Evolutionary conservation across 2,888 invertebrate species (phyloP), one percentile per base, ranked within the genome.

Genomic region (Cataglyphis cursor): DNA sequence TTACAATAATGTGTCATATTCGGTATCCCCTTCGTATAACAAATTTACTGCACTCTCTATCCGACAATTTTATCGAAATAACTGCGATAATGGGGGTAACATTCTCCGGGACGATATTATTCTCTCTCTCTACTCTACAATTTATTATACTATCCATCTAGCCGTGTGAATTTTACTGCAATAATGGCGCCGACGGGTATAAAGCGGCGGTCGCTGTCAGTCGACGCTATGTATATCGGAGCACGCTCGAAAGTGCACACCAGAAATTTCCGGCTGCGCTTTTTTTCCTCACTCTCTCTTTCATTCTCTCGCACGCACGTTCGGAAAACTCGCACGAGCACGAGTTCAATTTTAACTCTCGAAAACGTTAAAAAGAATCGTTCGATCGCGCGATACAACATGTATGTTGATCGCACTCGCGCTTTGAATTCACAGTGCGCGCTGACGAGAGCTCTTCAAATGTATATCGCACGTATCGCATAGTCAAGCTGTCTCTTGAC

Each of bases 91-190:
- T 78, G 44, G 70, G 70, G 44, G 21, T 10, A 59, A 44, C 70
- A 44, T 44, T 68, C 44, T 9, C 18, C 24, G 24, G 38, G 3
- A 68, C 76, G 66, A 68, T 78, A 68, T 70, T 78, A 68, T 78
- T 68, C 68, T 74, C 64, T n/a, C 15, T 15, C 51, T 51, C 51
- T n/a, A 44, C 65, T 62, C 24, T 70, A 70, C 70, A 70, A 70
- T 78, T 78, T 78, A 70, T 78, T 78, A 70, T 18, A 78, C 78
- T 78, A 78, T 78, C 70, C 59, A 70, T 78, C 78, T 31, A 68
- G 31, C 70, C 78, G 78, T 78, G 70, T 78, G 70, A 78, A 78
- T 78, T 70, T 78, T 31, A 24, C 31, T 4, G 70, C 78, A 41
- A 59, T 78, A 70, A 70, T 65, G 51, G 38, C 38, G 51, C 51